These are phyloP conservation scores for Montipora capitata DNA, from an alignment of 92 coral and sea anemone species.

Conservation along the genomic window DNA sequence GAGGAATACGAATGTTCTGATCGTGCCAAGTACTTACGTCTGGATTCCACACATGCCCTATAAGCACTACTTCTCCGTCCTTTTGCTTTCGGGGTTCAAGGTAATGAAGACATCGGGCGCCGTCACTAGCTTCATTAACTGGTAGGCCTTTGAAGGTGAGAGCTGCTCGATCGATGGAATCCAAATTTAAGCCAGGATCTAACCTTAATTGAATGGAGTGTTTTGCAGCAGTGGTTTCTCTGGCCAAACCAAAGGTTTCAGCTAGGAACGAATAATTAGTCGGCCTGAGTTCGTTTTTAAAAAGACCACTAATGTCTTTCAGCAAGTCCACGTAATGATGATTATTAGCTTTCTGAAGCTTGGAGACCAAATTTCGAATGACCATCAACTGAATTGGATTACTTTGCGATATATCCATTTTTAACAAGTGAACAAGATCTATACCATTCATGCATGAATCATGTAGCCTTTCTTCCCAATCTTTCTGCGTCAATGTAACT, in stretches of 20 bases:
- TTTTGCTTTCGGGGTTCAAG: conserved; percentile 33
- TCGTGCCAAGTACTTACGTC: conserved; percentile 55
- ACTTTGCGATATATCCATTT: conserved; percentile 25
- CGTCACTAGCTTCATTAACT: conserved; percentile 67
- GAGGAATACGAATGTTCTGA: conserved; percentile 12
- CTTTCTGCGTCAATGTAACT: conserved; percentile 26
- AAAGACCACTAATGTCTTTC: conserved; percentile 58
- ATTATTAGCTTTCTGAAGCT: conserved; percentile 47
- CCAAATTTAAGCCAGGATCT: conserved; percentile 37
- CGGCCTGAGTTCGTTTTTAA: conserved; percentile 49
- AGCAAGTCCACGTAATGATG: conserved; percentile 29
- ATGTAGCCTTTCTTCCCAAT: conserved; percentile 61
- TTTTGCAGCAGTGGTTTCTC: conserved; percentile 56
- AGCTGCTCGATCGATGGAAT: conserved; percentile 29
- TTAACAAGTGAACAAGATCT: conserved; percentile 58
- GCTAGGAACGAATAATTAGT: conserved; percentile 57
- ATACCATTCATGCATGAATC: conserved; percentile 37
- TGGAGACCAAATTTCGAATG: conserved; percentile 52
- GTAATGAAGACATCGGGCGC: conserved; percentile 52
- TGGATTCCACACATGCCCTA: conserved; percentile 57
- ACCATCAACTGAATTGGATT: conserved; percentile 55
- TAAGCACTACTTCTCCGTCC: conserved; percentile 40
- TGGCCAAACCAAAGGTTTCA: conserved; percentile 60
- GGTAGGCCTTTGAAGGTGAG: conserved; percentile 24
- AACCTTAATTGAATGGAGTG: conserved; percentile 19